phyloP scores from a whole-genome alignment of 2,113 vertebrate genomes.

The Andinoacara biseriatus region DNA sequence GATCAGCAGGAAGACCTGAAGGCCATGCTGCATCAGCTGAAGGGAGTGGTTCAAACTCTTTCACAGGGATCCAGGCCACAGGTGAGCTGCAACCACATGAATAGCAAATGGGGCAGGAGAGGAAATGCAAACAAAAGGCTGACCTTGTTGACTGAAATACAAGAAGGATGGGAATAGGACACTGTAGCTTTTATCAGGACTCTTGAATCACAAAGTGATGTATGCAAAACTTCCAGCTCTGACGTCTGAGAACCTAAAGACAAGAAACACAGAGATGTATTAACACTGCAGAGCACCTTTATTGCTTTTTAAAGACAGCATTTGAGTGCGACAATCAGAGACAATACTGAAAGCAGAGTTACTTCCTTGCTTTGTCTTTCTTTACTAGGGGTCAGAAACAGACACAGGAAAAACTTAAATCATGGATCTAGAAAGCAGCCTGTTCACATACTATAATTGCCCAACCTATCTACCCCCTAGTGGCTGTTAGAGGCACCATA shows the following conservation, averaged over 20 bases:
- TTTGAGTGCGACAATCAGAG: neutral
- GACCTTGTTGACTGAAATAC: constrained; percentile 23
- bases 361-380: neutral
- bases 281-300: neutral
- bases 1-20: constrained; percentile 56
- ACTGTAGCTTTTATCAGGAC: neutral
- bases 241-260: neutral
- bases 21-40: constrained; percentile 66
- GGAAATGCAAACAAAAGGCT: constrained; percentile 32
- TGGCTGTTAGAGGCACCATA: neutral
- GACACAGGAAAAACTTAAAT: neutral
- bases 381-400: neutral
- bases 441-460: neutral
- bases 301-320: neutral
- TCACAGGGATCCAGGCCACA: constrained; percentile 53
- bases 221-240: neutral
- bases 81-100: constrained; percentile 51
- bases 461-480: neutral
- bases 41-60: constrained; percentile 66
- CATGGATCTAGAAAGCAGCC: neutral
- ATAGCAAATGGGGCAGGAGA: neutral
- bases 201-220: neutral
- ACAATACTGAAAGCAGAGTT: neutral
- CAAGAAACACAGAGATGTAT: neutral
- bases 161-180: neutral